Evolutionary conservation across 1,140 invertebrate genomes (phyloP), one percentile per base, ranked within the genome.

Genomic region (Pectinophora gossypiella): DNA sequence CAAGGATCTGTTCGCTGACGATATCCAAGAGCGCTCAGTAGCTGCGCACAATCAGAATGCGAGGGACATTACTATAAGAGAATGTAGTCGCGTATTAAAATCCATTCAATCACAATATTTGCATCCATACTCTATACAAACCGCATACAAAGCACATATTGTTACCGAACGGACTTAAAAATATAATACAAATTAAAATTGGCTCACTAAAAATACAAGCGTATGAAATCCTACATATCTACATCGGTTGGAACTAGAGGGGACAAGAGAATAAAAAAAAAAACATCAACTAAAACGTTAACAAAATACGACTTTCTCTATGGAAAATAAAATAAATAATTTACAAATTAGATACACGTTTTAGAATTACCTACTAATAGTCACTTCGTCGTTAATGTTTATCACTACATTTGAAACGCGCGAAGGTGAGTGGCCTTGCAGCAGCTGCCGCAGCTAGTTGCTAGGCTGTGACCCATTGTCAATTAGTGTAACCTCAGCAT

Each of bases 261-360:
- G 75, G 72, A 75, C 64, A 76, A 81, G 78, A 75, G 70, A 77
- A 76, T 82, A 77, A 61, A 56, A 68, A 69, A n/a, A 61, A 62
- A 80, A 81, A 83, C 74, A 85, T 85, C 79, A 85, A 87, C 81
- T 85, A 87, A 82, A 87, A 85, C 84, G 81, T 87, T 87, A 87
- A 86, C 79, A 86, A 86, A 86, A 87, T 87, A 87, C 84, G 59
- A 78, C 72, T 79, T 87, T 84, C 81, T 87, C 84, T 85, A 85
- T 87, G 74, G 79, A 83, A 84, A 85, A 83, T 85, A 85, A 46
- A 87, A 85, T 85, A 87, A 73, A 51, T 51, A 56, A 87, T 87
- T 87, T 87, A 87, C 84, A 87, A 79, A 82, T 84, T 84, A 87
- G 70, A 84, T 85, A 85, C 81, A 84, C 76, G 76, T 81, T 79